Evolutionary conservation across 2,888 invertebrate species (phyloP).

Genomic region (Drosophila lutescens): DNA sequence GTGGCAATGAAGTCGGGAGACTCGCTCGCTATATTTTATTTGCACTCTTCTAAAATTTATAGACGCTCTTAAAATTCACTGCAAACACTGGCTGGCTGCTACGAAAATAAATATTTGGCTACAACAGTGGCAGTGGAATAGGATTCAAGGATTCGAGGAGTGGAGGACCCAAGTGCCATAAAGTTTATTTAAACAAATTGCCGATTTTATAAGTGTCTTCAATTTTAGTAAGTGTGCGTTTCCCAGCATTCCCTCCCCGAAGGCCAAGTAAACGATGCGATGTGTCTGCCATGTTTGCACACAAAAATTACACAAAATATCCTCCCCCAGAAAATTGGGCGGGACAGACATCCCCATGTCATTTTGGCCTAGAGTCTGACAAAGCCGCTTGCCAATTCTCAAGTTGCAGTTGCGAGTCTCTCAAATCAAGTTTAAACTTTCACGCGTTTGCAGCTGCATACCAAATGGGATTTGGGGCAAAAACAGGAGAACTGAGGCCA

Average conservation of each 20-base stretch:
- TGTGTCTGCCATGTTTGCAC: constrained; percentile 45
- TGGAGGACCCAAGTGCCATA: constrained; percentile 65
- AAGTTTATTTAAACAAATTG: constrained; percentile 80
- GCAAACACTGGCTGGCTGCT: constrained; percentile 45
- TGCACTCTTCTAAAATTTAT: constrained; percentile 77
- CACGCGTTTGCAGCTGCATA: constrained; percentile 64
- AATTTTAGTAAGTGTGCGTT: constrained; percentile 75
- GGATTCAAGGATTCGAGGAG: constrained; percentile 14
- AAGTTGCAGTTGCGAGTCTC: constrained; percentile 21
- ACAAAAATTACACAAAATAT: constrained; percentile 43
- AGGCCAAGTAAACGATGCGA: constrained; percentile 38
- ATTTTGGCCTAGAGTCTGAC: constrained; percentile 26
- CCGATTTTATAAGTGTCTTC: constrained; percentile 79
- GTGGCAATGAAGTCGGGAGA: constrained; percentile 48
- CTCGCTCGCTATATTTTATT: constrained; percentile 72
- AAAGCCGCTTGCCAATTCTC: constrained; percentile 50
- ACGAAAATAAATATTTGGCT: constrained; percentile 71
- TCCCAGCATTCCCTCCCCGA: constrained; percentile 7
- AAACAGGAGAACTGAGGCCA: constrained; percentile 26
- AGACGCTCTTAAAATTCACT: constrained; percentile 74
- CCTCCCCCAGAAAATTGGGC: constrained; percentile 7
- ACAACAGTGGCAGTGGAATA: constrained; percentile 44
- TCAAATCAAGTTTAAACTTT: constrained; percentile 72
- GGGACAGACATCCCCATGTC: constrained; percentile 17
- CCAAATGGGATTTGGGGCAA: constrained; percentile 58